Conservation (phyloP, 1,140 invertebrate species). For the Pogonus chalceus region DNA sequence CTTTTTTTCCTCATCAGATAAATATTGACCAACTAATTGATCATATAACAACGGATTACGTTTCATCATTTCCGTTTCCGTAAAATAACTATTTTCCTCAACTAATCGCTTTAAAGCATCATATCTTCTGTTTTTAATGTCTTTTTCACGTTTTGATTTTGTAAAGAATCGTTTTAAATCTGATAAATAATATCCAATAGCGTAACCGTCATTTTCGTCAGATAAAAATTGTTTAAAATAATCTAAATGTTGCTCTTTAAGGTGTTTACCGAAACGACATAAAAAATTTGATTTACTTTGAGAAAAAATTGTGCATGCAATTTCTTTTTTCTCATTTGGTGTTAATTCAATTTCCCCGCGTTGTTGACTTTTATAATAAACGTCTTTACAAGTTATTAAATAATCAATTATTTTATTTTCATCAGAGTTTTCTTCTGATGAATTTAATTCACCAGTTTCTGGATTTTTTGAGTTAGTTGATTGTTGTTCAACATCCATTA, state of each 20-base stretch:
- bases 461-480: not conserved
- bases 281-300: constrained; percentile 60
- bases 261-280: constrained; percentile 60
- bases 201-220: constrained; percentile 39
- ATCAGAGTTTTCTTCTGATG: not conserved
- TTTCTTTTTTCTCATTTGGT: constrained; percentile 53
- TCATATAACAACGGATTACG: constrained; percentile 83
- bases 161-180: constrained; percentile 46
- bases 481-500: not conserved
- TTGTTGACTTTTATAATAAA: constrained; percentile 68
- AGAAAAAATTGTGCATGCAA: constrained; percentile 53
- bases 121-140: constrained; percentile 70
- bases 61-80: constrained; percentile 85
- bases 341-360: constrained; percentile 61
- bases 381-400: constrained; percentile 22
- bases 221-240: constrained; percentile 48
- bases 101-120: constrained; percentile 69
- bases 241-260: constrained; percentile 53
- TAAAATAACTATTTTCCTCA: constrained; percentile 72
- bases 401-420: constrained; percentile 8
- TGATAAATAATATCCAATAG: constrained; percentile 48
- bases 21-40: constrained; percentile 73
- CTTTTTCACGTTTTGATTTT: constrained; percentile 41
- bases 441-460: too few species aligned
- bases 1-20: constrained; percentile 64